Conservation (phyloP, 2,888 invertebrate genomes). For the Nephrotoma flavescens region DNA sequence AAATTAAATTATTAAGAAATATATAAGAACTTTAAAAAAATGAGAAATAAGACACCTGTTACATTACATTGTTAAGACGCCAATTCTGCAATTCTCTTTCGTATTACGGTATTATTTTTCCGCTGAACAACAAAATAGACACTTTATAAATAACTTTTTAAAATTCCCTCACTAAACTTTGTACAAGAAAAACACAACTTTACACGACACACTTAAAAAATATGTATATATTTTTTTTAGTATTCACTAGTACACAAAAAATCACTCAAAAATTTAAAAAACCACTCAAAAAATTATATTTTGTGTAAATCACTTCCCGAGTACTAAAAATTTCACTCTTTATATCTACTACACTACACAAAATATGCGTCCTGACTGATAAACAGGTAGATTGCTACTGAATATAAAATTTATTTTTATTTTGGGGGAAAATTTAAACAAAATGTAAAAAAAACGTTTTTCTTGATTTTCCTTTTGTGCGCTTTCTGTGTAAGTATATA, state of each 20-base stretch:
- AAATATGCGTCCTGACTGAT: neutral
- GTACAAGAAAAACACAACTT: neutral
- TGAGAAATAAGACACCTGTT: neutral
- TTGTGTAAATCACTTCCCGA: neutral
- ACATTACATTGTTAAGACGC: neutral
- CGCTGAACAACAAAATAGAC: neutral
- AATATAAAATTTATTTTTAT: neutral
- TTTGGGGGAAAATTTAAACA: neutral
- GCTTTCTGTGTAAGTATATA: neutral
- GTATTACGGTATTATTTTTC: neutral
- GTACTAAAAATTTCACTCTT: neutral
- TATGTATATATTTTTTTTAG: neutral
- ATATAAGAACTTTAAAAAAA: neutral
- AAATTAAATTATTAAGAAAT: neutral
- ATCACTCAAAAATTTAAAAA: neutral
- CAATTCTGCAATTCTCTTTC: neutral
- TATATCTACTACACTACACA: neutral
- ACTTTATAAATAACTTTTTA: too few relatives aligned
- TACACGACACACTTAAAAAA: neutral
- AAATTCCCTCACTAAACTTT: neutral
- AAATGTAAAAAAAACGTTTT: neutral
- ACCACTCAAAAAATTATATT: neutral
- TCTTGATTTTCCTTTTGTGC: neutral
- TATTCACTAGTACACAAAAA: neutral
- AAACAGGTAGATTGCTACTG: neutral